Conservation (phyloP, 1,140 invertebrate species). For the Eupristina koningsbergeri region DNA sequence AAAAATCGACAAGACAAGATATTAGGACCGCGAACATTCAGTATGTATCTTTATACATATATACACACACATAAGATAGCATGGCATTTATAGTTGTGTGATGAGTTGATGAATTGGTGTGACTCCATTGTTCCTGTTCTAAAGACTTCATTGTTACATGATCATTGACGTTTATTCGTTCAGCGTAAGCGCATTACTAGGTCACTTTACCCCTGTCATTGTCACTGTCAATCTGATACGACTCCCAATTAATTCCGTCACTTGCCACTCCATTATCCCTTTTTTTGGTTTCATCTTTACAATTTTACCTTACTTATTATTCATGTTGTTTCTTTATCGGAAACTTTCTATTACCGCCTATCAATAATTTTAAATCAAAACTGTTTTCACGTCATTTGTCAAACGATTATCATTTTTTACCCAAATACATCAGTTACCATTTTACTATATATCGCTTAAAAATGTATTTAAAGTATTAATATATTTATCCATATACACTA, state of each 20-base stretch:
- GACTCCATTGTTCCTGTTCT: conserved; percentile 36
- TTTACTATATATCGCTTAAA: too few species aligned
- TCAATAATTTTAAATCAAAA: too few species aligned
- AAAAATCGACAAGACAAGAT: conserved; percentile 43
- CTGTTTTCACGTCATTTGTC: too few species aligned
- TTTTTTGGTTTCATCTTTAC: not conserved
- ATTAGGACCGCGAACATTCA: not conserved
- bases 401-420: too few species aligned
- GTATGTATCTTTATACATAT: not conserved
- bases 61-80: not conserved
- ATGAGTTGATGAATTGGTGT: conserved; percentile 69
- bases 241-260: not conserved
- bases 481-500: too few species aligned
- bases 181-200: conserved; percentile 41
- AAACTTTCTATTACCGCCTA: not conserved
- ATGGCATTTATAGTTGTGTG: conserved; percentile 51
- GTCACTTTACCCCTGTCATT: conserved; percentile 58
- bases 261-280: conserved; percentile 40
- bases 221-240: conserved; percentile 63
- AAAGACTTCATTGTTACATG: conserved; percentile 65
- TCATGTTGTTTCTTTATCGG: not conserved
- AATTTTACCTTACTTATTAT: not conserved
- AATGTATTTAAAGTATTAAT: too few species aligned
- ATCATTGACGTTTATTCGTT: conserved; percentile 54
- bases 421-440: too few species aligned